Base-by-base conservation (phyloP, 2,797 vertebrate species). In the Valencia hispanica region DNA sequence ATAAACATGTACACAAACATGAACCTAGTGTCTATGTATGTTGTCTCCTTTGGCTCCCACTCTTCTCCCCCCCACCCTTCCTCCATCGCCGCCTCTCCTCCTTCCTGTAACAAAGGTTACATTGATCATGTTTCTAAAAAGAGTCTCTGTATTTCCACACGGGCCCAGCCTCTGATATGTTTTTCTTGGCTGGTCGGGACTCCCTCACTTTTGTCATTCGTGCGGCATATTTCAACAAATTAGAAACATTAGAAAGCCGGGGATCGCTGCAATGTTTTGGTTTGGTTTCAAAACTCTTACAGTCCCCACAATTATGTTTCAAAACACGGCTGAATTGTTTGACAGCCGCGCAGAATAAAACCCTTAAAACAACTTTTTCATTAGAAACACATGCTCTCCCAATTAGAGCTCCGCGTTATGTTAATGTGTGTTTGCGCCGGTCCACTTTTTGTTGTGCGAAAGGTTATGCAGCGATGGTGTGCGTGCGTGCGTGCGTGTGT, bases 311-410 rank as follows among this genome's bases (percentile, higher is more conserved):
- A 90, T 95, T 95, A 95, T 93, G 95, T 96, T 93, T 95, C 93
- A 93, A 94, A 96, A 95, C 90, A 93, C 92, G 87, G 92, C 78
- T 47, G 93, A 95, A 95, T 88, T 68, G 79, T 96, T 96, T 96
- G 93, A 96, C 88, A 87, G 92, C 89, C 80, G 88, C 87, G 92
- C 85, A 83, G 93, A 95, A 91, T 91, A 90, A 94, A 94, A 90
- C 89, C 92, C 90, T 27, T 96, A 84, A 94, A 96, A 96, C 93
- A 95, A 95, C 91, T 93, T 95, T 94, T 94, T 96, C 92, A 96
- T 95, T 94, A 92, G 93, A 97, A 97, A 96, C 95, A 96, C 89
- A 95, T 92, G 94, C 93, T 90, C 88, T 90, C 59, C 76, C 91
- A 95, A 96, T 95, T 94, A 96, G 92, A 92, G 79, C 73, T 65